Conservation (phyloP, 2,888 invertebrate species). For the Phalera bucephala region DNA sequence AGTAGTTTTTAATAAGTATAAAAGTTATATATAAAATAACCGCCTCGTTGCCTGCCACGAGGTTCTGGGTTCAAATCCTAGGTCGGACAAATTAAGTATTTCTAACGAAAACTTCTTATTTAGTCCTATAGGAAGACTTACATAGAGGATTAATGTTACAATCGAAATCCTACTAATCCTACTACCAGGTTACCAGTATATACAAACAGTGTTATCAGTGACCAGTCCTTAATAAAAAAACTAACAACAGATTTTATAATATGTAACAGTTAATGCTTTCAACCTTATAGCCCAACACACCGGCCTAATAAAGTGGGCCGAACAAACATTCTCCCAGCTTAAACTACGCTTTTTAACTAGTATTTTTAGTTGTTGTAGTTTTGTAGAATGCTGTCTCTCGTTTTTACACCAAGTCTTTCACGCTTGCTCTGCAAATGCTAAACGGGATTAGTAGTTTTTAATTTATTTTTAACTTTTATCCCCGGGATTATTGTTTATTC, state of each 20-base stretch:
- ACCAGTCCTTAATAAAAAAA: too few species aligned
- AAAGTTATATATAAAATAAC: too few species aligned
- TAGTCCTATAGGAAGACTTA: too few species aligned
- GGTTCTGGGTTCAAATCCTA: too few species aligned
- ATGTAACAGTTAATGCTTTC: slow-evolving; percentile 8
- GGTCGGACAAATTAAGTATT: too few species aligned
- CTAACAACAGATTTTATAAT: background rate
- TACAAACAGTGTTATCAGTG: too few species aligned
- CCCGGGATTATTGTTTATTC: slow-evolving; percentile 17
- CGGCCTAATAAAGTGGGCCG: slow-evolving; percentile 76
- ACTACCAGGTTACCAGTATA: too few species aligned
- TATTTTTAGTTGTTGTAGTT: slow-evolving; percentile 72
- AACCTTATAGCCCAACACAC: slow-evolving; percentile 42
- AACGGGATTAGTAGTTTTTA: slow-evolving; percentile 38
- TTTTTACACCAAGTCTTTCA: slow-evolving; percentile 35
- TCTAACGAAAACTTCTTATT: too few species aligned
- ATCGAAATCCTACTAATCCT: too few species aligned
- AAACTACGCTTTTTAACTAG: slow-evolving; percentile 74
- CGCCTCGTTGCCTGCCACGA: too few species aligned
- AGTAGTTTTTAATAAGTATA: too few species aligned
- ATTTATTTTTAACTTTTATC: slow-evolving; percentile 22
- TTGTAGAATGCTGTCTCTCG: slow-evolving; percentile 56
- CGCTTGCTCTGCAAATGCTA: slow-evolving; percentile 42
- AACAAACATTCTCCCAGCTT: slow-evolving; percentile 65
- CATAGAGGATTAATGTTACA: too few species aligned